A percentile compares a stretch with the other conserved stretches of the same genome.
phyloP scores from a whole-genome alignment of 2,888 invertebrate genomes.

The Dryadula phaetusa region DNA sequence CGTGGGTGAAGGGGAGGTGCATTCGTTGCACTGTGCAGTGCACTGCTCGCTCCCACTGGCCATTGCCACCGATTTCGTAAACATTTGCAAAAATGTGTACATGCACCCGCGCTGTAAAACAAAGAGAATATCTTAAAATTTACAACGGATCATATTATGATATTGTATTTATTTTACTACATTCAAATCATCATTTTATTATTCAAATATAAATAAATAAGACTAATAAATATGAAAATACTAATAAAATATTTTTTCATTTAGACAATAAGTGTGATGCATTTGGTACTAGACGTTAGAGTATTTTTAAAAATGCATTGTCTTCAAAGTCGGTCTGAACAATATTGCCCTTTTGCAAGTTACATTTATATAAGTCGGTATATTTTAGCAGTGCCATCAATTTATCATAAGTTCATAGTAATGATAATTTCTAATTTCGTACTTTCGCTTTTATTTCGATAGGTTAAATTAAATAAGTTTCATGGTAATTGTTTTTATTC shows the following conservation, averaged over 20 bases:
- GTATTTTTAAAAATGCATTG: background rate
- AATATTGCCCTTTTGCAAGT: background rate
- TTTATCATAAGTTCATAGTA: no score
- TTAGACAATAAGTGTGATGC: background rate
- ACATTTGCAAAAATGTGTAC: constrained; percentile 57
- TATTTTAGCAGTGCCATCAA: no score
- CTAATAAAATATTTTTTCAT: background rate
- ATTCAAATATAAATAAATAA: background rate
- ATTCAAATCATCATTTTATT: background rate
- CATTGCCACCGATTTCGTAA: constrained; percentile 71
- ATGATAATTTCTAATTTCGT: no score
- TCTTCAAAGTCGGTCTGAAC: background rate
- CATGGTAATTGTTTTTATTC: no score
- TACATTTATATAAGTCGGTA: background rate
- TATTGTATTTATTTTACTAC: constrained; percentile 5
- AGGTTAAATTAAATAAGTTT: no score
- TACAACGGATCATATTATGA: constrained; percentile 28
- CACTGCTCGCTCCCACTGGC: constrained; percentile 62
- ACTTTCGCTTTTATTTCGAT: no score
- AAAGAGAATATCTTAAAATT: constrained; percentile 38
- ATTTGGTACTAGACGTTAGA: background rate
- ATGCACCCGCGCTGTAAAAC: constrained; percentile 44
- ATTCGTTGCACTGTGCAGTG: constrained; percentile 58
- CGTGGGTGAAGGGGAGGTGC: constrained; percentile 44
- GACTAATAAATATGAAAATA: background rate